Percentiles rank a stretch among this genome's conserved stretches.
phyloP scores from a whole-genome alignment of 2,888 invertebrate species.

The Noctua janthe region DNA sequence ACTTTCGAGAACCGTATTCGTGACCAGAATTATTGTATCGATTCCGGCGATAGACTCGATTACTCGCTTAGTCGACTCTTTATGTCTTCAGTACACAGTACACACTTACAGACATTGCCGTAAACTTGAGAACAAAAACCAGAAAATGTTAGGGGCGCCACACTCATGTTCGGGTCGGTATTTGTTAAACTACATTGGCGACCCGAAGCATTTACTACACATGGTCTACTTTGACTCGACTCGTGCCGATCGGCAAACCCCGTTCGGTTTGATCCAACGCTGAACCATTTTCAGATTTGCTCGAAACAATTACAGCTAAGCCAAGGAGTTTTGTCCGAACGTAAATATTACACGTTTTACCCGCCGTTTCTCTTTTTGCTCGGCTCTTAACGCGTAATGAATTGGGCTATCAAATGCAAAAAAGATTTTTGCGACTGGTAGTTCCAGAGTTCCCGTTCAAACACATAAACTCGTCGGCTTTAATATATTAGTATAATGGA shows the following conservation, averaged over 20 bases:
- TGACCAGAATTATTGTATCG: conserved; percentile 63
- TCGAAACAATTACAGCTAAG: neutral
- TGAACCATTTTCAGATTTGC: neutral
- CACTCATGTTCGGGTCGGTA: neutral
- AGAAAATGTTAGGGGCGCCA: neutral
- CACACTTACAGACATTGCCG: conserved; percentile 22
- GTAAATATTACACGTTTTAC: too few species aligned
- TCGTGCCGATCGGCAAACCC: neutral
- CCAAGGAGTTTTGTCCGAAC: neutral
- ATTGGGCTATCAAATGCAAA: neutral
- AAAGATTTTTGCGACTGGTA: neutral
- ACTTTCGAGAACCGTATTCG: conserved; percentile 62
- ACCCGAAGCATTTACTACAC: neutral
- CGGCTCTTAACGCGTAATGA: neutral
- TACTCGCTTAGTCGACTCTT: conserved; percentile 55
- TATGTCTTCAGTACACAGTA: conserved; percentile 32
- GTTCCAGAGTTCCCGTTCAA: neutral
- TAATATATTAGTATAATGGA: neutral
- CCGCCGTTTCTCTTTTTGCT: neutral
- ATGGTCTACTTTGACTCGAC: neutral
- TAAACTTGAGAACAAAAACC: conserved; percentile 20
- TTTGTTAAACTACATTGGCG: neutral
- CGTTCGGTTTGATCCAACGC: too few species aligned
- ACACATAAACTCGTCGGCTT: neutral
- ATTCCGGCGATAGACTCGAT: conserved; percentile 50